A percentile compares a stretch with the other conserved stretches of the same genome.
phyloP scores from a whole-genome alignment of 2,797 vertebrate species.

The Cottoperca gobio region DNA sequence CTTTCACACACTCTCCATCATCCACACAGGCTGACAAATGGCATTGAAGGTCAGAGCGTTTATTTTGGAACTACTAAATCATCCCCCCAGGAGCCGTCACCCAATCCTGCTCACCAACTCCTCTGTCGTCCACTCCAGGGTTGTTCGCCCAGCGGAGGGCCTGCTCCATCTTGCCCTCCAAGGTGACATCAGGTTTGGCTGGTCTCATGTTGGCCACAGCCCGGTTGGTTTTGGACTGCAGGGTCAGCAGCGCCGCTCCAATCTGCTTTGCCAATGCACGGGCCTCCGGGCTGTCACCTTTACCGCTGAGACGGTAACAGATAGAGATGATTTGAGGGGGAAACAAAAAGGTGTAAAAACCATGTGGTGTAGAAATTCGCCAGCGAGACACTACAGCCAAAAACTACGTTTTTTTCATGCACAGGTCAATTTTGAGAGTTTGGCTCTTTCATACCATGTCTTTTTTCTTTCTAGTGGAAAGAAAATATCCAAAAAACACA shows the following conservation, averaged over 20 bases:
- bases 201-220: conserved; percentile 96
- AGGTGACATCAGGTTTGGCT: conserved; percentile 93
- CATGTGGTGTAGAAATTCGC: not conserved
- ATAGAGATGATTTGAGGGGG: not conserved
- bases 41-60: conserved; percentile 25
- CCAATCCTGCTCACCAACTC: conserved; percentile 88
- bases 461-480: too few relatives aligned
- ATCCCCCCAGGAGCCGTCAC: conserved; percentile 14
- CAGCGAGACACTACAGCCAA: too few relatives aligned
- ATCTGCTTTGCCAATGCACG: conserved; percentile 95
- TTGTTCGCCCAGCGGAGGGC: conserved; percentile 97
- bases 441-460: too few relatives aligned
- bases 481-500: too few relatives aligned
- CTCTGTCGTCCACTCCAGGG: conserved; percentile 94
- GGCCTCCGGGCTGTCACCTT: conserved; percentile 97
- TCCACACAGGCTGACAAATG: conserved; percentile 18
- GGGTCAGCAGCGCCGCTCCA: conserved; percentile 91
- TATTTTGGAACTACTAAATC: conserved; percentile 49
- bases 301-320: conserved; percentile 85
- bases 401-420: too few relatives aligned
- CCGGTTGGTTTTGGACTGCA: conserved; percentile 97
- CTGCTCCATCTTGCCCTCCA: conserved; percentile 99
- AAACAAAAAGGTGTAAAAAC: conserved; percentile 5
- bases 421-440: too few relatives aligned
- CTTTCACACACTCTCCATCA: conserved; percentile 28